phyloP scores from a whole-genome alignment of 2,888 invertebrate species.

The Ophion costatus region DNA sequence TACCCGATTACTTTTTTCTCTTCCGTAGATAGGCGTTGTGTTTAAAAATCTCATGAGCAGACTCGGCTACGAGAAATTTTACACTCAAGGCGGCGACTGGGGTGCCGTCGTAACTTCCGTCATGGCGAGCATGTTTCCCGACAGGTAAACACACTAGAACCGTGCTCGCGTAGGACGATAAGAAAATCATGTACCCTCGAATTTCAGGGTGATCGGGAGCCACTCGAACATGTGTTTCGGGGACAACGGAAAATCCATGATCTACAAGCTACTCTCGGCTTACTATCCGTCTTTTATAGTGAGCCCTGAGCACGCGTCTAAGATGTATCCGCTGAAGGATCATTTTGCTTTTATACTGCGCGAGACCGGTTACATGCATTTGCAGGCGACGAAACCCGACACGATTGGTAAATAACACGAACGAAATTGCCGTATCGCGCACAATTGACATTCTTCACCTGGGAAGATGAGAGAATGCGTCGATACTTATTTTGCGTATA shows the following conservation, averaged over 20 bases:
- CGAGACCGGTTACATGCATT: conserved; percentile 88
- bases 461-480: background rate
- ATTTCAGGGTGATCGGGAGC: conserved; percentile 84
- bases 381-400: conserved; percentile 94
- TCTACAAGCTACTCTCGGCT: conserved; percentile 84
- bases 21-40: conserved; percentile 80
- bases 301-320: conserved; percentile 84
- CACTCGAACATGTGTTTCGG: conserved; percentile 88
- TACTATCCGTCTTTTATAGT: conserved; percentile 86
- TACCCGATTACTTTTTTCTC: background rate
- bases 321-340: conserved; percentile 85
- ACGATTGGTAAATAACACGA: background rate
- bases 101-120: conserved; percentile 84
- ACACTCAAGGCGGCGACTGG: conserved; percentile 88
- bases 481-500: background rate
- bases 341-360: conserved; percentile 77
- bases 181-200: background rate
- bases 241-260: conserved; percentile 73
- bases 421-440: too few species aligned
- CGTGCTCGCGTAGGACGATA: background rate
- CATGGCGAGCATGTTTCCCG: conserved; percentile 85
- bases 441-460: background rate
- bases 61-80: conserved; percentile 85
- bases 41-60: conserved; percentile 86
- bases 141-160: conserved; percentile 71